phyloP scores from a whole-genome alignment of 92 coral and sea anemone species.

The Epizoanthus illoricatus region DNA sequence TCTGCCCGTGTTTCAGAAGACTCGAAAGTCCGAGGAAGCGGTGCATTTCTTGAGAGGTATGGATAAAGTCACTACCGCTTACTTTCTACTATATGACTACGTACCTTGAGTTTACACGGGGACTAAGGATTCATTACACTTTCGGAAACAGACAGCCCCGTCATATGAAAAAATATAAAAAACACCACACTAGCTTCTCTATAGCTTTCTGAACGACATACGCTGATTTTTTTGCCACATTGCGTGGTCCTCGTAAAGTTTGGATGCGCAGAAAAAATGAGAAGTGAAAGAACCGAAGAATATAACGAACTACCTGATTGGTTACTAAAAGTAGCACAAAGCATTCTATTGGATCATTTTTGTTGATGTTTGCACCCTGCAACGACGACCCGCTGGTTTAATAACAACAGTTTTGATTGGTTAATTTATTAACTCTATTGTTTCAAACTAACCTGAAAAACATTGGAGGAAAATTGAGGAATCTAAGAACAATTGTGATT shows the following conservation, averaged over 20 bases:
- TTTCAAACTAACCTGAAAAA: background rate
- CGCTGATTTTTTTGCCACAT: conserved; percentile 37
- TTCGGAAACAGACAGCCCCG: conserved; percentile 10
- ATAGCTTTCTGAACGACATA: background rate
- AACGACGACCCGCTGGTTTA: conserved; percentile 12
- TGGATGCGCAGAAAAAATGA: conserved; percentile 36
- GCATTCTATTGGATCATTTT: conserved; percentile 33
- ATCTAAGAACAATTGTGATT: conserved; percentile 50
- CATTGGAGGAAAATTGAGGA: background rate
- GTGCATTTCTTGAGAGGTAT: conserved; percentile 3
- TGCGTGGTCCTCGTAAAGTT: conserved; percentile 32
- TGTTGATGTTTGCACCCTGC: conserved; percentile 36
- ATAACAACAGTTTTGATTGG: conserved; percentile 55
- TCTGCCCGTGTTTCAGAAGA: conserved; percentile 5
- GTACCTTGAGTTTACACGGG: conserved; percentile 31
- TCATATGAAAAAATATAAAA: background rate
- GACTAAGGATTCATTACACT: conserved; percentile 12
- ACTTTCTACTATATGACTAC: background rate
- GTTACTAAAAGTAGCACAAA: background rate
- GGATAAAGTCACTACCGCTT: background rate
- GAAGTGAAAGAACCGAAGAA: background rate
- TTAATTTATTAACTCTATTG: background rate
- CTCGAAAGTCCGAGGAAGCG: background rate
- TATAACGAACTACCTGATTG: conserved; percentile 22
- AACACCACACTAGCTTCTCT: background rate